Conservation (phyloP, 2,888 invertebrate species). For the Cryptocheilus praepositus region DNA sequence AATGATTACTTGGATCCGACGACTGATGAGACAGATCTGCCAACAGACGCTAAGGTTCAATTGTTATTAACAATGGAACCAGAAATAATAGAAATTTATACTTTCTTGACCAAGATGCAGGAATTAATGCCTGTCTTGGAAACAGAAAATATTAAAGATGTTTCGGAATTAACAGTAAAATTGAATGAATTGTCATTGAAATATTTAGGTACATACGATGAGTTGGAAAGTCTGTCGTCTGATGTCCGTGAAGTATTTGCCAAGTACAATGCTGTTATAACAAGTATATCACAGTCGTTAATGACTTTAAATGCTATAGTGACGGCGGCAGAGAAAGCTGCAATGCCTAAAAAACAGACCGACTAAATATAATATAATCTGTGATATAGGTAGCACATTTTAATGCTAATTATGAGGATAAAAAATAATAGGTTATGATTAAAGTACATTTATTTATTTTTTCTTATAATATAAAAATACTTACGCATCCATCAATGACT, state of each 20-base stretch:
- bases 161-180: slow-evolving; percentile 74
- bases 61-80: slow-evolving; percentile 74
- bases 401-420: slow-evolving; percentile 9
- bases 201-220: slow-evolving; percentile 72
- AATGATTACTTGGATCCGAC: slow-evolving; percentile 75
- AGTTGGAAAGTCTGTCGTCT: slow-evolving; percentile 69
- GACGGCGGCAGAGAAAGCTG: slow-evolving; percentile 73
- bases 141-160: slow-evolving; percentile 72
- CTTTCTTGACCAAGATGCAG: slow-evolving; percentile 71
- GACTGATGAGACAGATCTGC: slow-evolving; percentile 73
- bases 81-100: slow-evolving; percentile 73
- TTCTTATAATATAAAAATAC: slow-evolving; percentile 69
- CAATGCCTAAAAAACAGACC: slow-evolving; percentile 67
- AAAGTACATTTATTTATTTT: slow-evolving; percentile 56
- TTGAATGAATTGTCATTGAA: slow-evolving; percentile 72
- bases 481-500: slow-evolving; percentile 67
- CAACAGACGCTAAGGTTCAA: slow-evolving; percentile 75
- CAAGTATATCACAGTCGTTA: slow-evolving; percentile 75
- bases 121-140: slow-evolving; percentile 73
- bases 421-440: not conserved
- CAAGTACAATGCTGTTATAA: slow-evolving; percentile 76
- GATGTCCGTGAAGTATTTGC: slow-evolving; percentile 73
- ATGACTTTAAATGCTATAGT: slow-evolving; percentile 74
- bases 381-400: slow-evolving; percentile 15
- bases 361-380: slow-evolving; percentile 49